Percentiles rank a stretch among this genome's conserved stretches.
phyloP scores from a whole-genome alignment of 2,113 vertebrate species.

The Manacus vitellinus region DNA sequence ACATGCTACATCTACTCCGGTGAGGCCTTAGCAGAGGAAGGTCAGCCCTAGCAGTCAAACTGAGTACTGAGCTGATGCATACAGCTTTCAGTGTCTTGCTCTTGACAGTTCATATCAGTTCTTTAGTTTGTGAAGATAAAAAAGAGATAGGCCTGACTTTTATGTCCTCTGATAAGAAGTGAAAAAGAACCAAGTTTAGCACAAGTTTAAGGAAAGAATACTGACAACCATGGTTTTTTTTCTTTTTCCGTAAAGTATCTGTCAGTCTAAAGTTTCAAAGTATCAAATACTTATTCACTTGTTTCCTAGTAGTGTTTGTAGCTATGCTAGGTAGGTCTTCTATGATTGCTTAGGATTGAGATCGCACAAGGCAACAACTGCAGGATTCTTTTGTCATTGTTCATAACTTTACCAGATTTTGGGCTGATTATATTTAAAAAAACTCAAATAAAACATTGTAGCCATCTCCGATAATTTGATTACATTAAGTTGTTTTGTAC shows the following conservation, averaged over 20 bases:
- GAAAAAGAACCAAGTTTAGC: neutral
- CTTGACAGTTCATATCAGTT: neutral
- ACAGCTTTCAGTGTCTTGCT: neutral
- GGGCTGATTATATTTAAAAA: neutral
- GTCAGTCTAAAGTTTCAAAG: neutral
- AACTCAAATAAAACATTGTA: neutral
- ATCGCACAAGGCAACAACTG: neutral
- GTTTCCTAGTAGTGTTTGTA: neutral
- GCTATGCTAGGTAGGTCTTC: neutral
- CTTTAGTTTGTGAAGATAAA: neutral
- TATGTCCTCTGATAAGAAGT: neutral
- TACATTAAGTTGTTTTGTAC: neutral
- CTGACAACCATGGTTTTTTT: neutral
- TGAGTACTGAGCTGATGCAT: neutral
- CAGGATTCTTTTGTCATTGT: neutral
- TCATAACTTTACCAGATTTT: neutral
- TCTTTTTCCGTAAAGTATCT: neutral
- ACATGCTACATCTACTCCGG: neutral
- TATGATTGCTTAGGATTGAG: neutral
- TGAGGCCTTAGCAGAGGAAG: neutral
- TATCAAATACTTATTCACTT: neutral
- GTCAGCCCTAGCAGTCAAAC: neutral
- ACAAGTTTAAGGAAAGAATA: neutral
- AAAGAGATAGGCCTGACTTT: neutral
- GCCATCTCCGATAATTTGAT: neutral